phyloP scores from a whole-genome alignment of 2,113 vertebrate genomes.

The Caretta caretta region DNA sequence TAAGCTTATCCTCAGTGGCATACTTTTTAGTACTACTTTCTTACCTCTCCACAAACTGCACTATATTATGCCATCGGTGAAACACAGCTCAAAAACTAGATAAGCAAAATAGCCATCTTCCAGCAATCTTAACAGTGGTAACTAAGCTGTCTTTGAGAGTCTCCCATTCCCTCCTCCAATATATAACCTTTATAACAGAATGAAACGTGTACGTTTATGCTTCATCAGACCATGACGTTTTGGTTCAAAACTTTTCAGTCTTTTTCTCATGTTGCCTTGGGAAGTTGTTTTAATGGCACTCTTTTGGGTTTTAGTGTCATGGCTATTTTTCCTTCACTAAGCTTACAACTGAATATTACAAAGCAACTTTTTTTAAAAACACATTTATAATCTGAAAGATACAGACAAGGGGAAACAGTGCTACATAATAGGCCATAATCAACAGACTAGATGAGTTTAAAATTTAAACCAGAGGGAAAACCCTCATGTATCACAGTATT shows the following conservation, averaged over 20 bases:
- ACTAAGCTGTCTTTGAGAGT: not conserved
- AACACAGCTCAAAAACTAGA: not conserved
- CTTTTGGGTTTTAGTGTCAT: not conserved
- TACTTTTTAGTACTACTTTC: not conserved
- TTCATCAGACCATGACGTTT: not conserved
- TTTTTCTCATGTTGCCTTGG: not conserved
- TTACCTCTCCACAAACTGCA: not conserved
- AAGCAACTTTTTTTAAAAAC: constrained; percentile 48
- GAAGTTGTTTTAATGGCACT: not conserved
- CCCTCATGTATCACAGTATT: not conserved
- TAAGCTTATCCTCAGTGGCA: not conserved
- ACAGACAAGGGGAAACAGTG: constrained; percentile 54
- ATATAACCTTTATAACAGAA: not conserved
- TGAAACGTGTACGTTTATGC: not conserved
- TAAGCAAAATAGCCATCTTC: not conserved
- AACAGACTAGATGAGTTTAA: constrained; percentile 41
- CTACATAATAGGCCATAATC: constrained; percentile 65
- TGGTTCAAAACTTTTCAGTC: not conserved
- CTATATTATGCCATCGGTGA: not conserved
- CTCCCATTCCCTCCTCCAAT: not conserved
- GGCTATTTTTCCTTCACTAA: not conserved
- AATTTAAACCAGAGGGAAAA: constrained; percentile 53
- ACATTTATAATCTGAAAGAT: constrained; percentile 54
- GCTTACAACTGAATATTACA: constrained; percentile 62
- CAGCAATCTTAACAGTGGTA: not conserved